A percentile compares a stretch with the other conserved stretches of the same genome.
Evolutionary conservation across 2,113 vertebrate species (phyloP).

Genomic region (Rafetus swinhoei): DNA sequence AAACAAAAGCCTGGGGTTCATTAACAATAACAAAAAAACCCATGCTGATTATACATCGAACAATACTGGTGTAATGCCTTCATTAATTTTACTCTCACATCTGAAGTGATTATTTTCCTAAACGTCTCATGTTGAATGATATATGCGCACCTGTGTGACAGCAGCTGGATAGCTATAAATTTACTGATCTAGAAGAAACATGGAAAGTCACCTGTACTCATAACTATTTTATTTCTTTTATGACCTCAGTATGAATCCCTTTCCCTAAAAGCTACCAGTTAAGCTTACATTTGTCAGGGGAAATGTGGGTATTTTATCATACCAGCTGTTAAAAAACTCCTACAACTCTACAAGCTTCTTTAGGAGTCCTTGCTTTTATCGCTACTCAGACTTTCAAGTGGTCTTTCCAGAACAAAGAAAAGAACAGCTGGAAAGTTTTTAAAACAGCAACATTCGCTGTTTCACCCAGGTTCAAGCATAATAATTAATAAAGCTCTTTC

Average conservation of each 20-base stretch:
- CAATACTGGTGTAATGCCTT: conserved; percentile 52
- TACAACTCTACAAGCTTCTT: conserved; percentile 63
- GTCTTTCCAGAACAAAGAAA: conserved; percentile 58
- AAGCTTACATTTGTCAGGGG: conserved; percentile 71
- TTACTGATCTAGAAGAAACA: conserved; percentile 47
- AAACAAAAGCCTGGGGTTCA: conserved; percentile 63
- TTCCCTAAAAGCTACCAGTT: conserved; percentile 65
- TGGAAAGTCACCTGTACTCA: conserved; percentile 36
- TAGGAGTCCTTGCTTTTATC: conserved; percentile 68
- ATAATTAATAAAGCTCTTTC: conserved; percentile 45
- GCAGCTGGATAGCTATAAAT: conserved; percentile 47
- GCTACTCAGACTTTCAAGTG: conserved; percentile 58
- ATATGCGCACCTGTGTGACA: conserved; percentile 43
- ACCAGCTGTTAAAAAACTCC: conserved; percentile 74
- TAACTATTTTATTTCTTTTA: conserved; percentile 50
- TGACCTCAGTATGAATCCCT: conserved; percentile 37
- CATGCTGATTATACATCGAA: conserved; percentile 67
- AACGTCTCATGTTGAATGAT: conserved; percentile 57
- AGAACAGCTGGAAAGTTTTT: conserved; percentile 66
- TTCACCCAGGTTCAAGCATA: conserved; percentile 39
- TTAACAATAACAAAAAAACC: conserved; percentile 42
- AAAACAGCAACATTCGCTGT: conserved; percentile 19
- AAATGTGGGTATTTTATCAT: conserved; percentile 69
- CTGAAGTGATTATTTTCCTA: conserved; percentile 37
- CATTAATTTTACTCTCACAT: conserved; percentile 67